Percentiles rank a stretch among this genome's conserved stretches.
phyloP scores from a whole-genome alignment of 2,113 vertebrate genomes.

The Ochotona curzoniae region DNA sequence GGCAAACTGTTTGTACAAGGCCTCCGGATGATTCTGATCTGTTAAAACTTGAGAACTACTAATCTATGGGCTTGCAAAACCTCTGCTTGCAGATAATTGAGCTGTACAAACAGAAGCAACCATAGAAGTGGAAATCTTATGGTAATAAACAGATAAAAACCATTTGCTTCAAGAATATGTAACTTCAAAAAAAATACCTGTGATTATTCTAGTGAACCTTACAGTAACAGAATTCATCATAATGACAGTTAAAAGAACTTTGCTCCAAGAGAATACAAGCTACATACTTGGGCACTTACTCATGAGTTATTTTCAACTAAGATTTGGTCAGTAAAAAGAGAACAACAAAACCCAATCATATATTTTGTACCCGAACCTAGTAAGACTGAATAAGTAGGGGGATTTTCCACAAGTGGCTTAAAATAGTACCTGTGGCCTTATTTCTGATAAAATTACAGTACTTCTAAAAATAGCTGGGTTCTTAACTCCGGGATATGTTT shows the following conservation, averaged over 20 bases:
- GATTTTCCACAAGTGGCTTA: slow-evolving; percentile 8
- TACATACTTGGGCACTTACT: neutral
- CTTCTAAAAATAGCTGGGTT: slow-evolving; percentile 3
- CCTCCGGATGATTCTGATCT: neutral
- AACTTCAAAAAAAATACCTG: neutral
- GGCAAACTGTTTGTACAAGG: neutral
- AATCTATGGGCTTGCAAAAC: neutral
- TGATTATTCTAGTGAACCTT: neutral
- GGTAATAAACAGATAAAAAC: slow-evolving; percentile 11
- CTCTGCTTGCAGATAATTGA: neutral
- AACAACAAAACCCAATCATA: neutral
- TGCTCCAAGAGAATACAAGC: neutral
- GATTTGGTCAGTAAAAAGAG: neutral
- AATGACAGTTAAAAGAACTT: neutral
- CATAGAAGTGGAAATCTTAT: neutral
- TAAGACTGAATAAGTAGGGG: neutral
- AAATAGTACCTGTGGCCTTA: neutral
- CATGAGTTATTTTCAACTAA: neutral
- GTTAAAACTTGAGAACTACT: neutral
- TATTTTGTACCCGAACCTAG: neutral
- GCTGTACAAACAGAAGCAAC: neutral
- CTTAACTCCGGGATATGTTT: neutral
- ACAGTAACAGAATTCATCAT: neutral
- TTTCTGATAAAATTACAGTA: slow-evolving; percentile 22
- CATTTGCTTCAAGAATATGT: neutral